A percentile compares a stretch with the other conserved stretches of the same genome.
phyloP scores from a whole-genome alignment of 2,113 vertebrate species.

The Mesoclemmys tuberculata region DNA sequence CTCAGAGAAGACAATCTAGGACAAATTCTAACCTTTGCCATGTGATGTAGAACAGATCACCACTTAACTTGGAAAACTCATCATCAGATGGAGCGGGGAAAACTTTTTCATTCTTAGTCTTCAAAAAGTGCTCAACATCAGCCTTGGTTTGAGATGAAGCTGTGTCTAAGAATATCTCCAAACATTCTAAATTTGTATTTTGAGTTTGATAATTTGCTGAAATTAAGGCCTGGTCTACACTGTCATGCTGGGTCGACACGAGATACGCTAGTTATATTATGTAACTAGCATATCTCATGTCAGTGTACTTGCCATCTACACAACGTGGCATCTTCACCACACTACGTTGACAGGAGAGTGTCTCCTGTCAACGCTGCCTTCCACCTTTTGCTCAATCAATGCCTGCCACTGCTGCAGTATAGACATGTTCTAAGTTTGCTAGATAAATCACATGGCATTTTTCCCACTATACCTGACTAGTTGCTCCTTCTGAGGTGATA shows the following conservation, averaged over 20 bases:
- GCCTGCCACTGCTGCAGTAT: too few species aligned
- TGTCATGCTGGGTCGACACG: too few species aligned
- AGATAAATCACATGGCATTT: background rate
- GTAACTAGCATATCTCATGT: too few species aligned
- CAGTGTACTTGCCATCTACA: too few species aligned
- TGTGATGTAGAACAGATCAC: background rate
- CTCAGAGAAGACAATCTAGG: background rate
- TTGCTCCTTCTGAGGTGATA: background rate
- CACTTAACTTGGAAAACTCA: background rate
- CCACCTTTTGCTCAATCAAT: too few species aligned
- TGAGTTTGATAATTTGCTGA: background rate
- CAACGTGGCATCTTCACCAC: too few species aligned
- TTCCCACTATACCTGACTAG: background rate
- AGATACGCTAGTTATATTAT: too few species aligned
- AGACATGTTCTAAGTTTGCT: too few species aligned
- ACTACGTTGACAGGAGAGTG: too few species aligned
- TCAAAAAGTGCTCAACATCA: background rate
- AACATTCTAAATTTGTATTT: constrained; percentile 5
- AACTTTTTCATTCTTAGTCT: background rate
- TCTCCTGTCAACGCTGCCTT: too few species aligned
- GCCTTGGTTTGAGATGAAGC: constrained; percentile 36
- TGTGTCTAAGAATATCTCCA: constrained; percentile 31
- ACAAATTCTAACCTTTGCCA: constrained; percentile 17
- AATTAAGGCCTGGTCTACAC: background rate
- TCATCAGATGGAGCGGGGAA: background rate